A percentile compares a stretch with the other conserved stretches of the same genome.
Evolutionary conservation across 1,140 invertebrate species (phyloP).

Genomic region (Drosophila bocqueti): DNA sequence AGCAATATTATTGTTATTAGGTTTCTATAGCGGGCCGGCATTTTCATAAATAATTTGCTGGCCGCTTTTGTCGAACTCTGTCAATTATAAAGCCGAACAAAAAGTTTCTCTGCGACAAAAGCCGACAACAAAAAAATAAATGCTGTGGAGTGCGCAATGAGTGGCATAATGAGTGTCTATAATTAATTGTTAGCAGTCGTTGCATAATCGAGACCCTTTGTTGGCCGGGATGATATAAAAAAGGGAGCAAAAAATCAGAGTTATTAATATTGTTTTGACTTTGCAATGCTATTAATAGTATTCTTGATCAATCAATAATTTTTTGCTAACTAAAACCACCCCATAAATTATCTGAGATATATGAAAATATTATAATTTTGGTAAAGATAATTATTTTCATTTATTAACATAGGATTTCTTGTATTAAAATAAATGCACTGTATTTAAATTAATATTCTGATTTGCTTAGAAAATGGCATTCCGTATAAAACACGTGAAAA

Average conservation of each 20-base stretch:
- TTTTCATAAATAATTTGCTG: slow-evolving; percentile 46
- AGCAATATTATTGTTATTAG: slow-evolving; percentile 81
- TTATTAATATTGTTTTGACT: background rate
- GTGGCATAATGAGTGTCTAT: slow-evolving; percentile 31
- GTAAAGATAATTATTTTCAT: background rate
- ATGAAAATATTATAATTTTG: background rate
- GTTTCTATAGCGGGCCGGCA: slow-evolving; percentile 64
- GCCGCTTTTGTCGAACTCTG: slow-evolving; percentile 31
- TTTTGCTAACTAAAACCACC: background rate
- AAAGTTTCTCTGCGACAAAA: slow-evolving; percentile 65
- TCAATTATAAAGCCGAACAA: slow-evolving; percentile 62
- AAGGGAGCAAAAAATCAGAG: background rate
- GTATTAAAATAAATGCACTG: no score
- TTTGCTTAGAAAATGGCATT: no score
- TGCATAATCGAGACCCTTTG: slow-evolving; percentile 28
- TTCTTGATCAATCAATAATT: background rate
- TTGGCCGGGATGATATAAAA: background rate
- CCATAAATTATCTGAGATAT: no score
- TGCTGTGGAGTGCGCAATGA: slow-evolving; percentile 22
- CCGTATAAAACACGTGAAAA: no score
- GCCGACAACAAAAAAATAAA: background rate
- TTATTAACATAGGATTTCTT: no score
- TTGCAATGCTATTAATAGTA: background rate
- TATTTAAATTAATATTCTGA: no score
- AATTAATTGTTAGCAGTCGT: slow-evolving; percentile 29